Conservation (phyloP, 2,888 invertebrate genomes). For the Lottia gigantea region DNA sequence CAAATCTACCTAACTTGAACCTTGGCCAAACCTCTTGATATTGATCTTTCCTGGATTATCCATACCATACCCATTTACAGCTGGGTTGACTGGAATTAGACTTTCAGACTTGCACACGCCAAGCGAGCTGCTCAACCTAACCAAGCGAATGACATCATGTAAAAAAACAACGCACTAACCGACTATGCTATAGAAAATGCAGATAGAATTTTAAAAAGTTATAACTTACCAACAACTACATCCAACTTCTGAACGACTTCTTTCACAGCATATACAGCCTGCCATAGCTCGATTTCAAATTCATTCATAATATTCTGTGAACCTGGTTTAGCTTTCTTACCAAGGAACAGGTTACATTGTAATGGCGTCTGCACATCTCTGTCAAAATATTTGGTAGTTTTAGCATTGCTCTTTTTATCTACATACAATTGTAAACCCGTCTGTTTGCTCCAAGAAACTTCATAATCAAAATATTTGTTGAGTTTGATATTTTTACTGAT, state of each 20-base stretch:
- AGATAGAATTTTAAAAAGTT: background rate
- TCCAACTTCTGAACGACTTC: conserved; percentile 26
- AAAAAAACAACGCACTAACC: too few relatives aligned
- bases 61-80: too few relatives aligned
- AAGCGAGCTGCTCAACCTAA: too few relatives aligned
- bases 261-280: conserved; percentile 29
- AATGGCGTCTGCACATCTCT: conserved; percentile 10
- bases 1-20: too few relatives aligned
- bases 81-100: too few relatives aligned
- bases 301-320: background rate
- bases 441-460: conserved; percentile 33
- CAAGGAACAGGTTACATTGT: conserved; percentile 9
- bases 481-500: conserved; percentile 18
- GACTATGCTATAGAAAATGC: too few relatives aligned
- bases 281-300: conserved; percentile 31
- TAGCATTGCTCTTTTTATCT: conserved; percentile 6
- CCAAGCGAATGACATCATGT: too few relatives aligned
- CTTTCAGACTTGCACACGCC: too few relatives aligned
- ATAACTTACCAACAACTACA: conserved; percentile 27
- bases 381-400: conserved; percentile 5
- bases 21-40: too few relatives aligned
- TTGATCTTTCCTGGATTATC: too few relatives aligned
- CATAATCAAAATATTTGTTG: conserved; percentile 21
- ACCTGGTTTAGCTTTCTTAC: background rate
- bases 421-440: conserved; percentile 18